These are phyloP conservation scores for Empis livida DNA, from an alignment of 2,888 invertebrate species.

Conservation along the genomic window DNA sequence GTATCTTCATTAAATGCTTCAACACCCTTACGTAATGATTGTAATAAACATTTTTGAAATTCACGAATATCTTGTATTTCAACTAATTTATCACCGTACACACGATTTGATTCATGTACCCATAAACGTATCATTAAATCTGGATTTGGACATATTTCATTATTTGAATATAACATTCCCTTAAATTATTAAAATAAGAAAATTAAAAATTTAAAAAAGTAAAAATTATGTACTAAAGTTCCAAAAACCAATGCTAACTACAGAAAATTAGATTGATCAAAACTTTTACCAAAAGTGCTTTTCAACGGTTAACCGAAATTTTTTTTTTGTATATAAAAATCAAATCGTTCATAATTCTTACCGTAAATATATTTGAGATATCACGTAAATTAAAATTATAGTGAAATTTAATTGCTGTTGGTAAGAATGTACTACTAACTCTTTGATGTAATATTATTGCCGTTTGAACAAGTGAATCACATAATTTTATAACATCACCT, in stretches of 20 bases:
- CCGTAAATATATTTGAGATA: conserved; percentile 87
- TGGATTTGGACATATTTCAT: conserved; percentile 56
- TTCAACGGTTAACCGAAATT: no score
- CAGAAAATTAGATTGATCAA: conserved; percentile 8
- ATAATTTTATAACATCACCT: conserved; percentile 42
- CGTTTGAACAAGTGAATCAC: conserved; percentile 50
- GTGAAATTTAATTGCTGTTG: conserved; percentile 90
- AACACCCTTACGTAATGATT: conserved; percentile 66
- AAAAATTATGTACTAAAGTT: no score
- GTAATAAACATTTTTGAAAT: conserved; percentile 59
- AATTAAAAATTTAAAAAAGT: no score
- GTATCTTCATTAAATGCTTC: conserved; percentile 59
- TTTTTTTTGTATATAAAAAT: background rate
- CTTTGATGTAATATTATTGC: conserved; percentile 67
- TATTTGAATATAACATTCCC: conserved; percentile 75
- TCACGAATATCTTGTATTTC: conserved; percentile 62
- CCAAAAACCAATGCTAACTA: no score
- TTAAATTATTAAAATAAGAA: no score
- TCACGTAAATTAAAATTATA: conserved; percentile 89
- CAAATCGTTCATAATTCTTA: conserved; percentile 26
- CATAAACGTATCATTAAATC: conserved; percentile 68
- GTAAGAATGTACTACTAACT: conserved; percentile 64
- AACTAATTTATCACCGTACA: conserved; percentile 83
- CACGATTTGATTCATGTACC: conserved; percentile 81
- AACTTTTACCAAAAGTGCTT: no score